Evolutionary conservation across 2,113 vertebrate species (phyloP).

Genomic region (Microcebus lehilahytsara): DNA sequence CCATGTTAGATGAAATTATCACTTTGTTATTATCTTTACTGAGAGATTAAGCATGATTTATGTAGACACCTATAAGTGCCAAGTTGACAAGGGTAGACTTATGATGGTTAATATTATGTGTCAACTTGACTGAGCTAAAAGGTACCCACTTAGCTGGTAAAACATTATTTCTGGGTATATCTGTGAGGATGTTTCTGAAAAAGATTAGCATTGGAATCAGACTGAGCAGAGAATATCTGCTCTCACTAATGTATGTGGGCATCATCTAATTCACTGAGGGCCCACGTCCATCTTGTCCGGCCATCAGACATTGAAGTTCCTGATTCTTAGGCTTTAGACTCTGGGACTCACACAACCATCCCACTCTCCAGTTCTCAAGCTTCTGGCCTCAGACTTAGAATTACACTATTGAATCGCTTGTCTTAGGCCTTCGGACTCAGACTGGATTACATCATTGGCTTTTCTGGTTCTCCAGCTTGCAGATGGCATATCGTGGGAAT

Average conservation of each 20-base stretch:
- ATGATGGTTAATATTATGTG: background rate
- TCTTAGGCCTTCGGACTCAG: background rate
- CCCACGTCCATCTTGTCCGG: too few relatives aligned
- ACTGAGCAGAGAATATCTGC: background rate
- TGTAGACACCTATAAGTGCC: background rate
- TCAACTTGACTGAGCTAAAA: background rate
- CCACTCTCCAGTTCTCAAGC: background rate
- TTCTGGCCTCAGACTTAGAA: background rate
- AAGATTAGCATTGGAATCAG: background rate
- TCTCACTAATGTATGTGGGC: background rate
- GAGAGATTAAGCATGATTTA: background rate
- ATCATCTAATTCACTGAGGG: background rate
- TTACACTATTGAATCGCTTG: background rate
- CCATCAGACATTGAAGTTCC: background rate
- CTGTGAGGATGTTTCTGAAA: background rate
- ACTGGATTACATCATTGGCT: background rate
- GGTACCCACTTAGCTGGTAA: background rate
- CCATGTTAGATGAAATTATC: background rate
- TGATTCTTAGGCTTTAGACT: background rate
- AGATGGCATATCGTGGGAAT: background rate
- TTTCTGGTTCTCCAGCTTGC: background rate
- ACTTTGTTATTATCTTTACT: background rate
- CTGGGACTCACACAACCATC: background rate
- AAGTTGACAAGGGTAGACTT: background rate
- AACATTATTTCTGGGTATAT: background rate